Conservation (phyloP, 1,140 invertebrate species). For the Vanessa tameamea region DNA sequence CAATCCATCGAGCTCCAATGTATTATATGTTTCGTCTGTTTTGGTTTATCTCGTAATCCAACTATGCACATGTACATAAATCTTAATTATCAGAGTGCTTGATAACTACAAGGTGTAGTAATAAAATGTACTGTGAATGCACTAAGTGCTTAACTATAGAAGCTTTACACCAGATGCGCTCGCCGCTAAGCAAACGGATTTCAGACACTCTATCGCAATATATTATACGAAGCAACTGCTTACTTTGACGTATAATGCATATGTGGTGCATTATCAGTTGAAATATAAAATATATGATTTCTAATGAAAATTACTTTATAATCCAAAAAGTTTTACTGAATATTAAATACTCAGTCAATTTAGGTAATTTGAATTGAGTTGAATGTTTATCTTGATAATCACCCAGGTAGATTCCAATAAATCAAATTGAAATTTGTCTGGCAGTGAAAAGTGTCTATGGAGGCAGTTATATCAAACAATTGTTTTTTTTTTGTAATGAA, state of each 20-base stretch:
- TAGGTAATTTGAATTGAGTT: too few relatives aligned
- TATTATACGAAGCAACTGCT: constrained; percentile 9
- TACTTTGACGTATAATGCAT: constrained; percentile 5
- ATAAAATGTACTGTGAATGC: constrained; percentile 3
- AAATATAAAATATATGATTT: neutral
- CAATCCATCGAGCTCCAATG: neutral
- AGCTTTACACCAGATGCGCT: constrained; percentile 5
- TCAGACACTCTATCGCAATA: constrained; percentile 3
- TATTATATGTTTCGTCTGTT: neutral
- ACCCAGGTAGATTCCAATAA: too few relatives aligned
- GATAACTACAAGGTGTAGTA: neutral
- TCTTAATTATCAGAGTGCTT: neutral
- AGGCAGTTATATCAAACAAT: too few relatives aligned
- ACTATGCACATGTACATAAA: neutral
- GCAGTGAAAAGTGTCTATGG: too few relatives aligned
- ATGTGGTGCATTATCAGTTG: neutral
- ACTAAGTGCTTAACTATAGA: constrained; percentile 2
- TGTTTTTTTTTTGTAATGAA: too few relatives aligned
- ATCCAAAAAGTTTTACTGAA: too few relatives aligned
- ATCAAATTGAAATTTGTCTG: too few relatives aligned
- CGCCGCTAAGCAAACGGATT: constrained; percentile 9
- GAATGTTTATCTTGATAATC: too few relatives aligned
- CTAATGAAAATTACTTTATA: too few relatives aligned
- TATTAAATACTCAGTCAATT: too few relatives aligned
- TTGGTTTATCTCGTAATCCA: neutral